Base-by-base conservation (phyloP, 2,113 vertebrate genomes). In the Rhizomys pruinosus region DNA sequence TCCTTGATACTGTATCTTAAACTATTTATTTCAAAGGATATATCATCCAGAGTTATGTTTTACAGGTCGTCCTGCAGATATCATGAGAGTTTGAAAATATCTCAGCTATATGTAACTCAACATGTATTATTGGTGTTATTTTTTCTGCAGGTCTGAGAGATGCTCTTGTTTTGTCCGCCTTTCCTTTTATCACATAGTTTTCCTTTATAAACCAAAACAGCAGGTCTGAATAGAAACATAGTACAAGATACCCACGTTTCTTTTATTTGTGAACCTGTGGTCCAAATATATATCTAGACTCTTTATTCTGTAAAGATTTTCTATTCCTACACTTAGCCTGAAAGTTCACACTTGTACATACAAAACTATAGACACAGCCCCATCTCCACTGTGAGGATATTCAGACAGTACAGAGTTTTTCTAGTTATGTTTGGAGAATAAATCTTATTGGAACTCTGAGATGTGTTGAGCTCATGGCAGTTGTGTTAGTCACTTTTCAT, bases 291-390 rank as follows among this genome's bases (percentile, higher is more conserved):
- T 55, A 72, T 3, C 17, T 78, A 63, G 15, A 42, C 0, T 59
- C 22, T 9, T 91, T 93, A 69, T 16, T 25, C 23, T 74, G 7
- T 74, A 87, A 22, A 94, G 79, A 71, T 29, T 2, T 76, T 59
- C 78, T 29, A 39, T 66, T 93, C 5, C 3, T 90, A 15, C 90
- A 87, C 79, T 85, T 78, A 94, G 55, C 37, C 25, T 93, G 92
- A 57, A 42, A 34, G 64, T 5, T 73, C 2, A 47, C 23, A 87
- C 8, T 39, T 27, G 27, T 3, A 79, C 12, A 59, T 55, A 32
- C 25, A 27, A 39, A 64, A 90, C 68, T 32, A 22, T 64, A 15
- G 12, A 61, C 73, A 34, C 5, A 2, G 5, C 64, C 7, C 5
- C 34, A 0, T 63, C 9, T 80, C 25, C 39, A 0, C 39, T 89